Evolutionary conservation across 2,888 invertebrate genomes (phyloP).

Genomic region (Nephrocerus scutellatus): DNA sequence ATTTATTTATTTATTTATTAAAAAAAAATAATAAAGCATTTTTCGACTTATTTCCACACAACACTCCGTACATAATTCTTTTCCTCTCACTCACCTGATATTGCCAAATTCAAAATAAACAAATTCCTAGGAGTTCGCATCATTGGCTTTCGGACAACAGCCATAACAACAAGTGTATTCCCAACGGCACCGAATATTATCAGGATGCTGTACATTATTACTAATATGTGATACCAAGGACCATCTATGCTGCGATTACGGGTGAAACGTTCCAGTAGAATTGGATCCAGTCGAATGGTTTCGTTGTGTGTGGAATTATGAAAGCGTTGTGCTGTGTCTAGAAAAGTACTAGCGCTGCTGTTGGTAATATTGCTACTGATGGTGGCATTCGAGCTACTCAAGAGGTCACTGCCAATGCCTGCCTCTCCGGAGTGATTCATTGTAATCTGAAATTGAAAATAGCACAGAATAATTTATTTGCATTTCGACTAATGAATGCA

Average conservation of each 20-base stretch:
- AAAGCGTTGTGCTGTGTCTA: slow-evolving; percentile 17
- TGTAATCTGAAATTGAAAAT: too few species aligned
- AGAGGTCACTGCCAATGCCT: too few species aligned
- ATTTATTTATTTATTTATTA: too few species aligned
- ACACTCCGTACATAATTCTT: too few species aligned
- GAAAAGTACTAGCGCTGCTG: too few species aligned
- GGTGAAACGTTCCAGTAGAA: slow-evolving; percentile 53
- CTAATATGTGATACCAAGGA: slow-evolving; percentile 59
- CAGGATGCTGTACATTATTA: slow-evolving; percentile 64
- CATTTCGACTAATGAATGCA: too few species aligned
- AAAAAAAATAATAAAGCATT: too few species aligned
- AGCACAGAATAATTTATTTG: too few species aligned
- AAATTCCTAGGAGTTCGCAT: slow-evolving; percentile 91
- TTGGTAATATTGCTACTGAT: too few species aligned
- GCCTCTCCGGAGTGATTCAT: too few species aligned
- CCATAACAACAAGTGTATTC: slow-evolving; percentile 75
- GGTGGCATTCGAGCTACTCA: too few species aligned
- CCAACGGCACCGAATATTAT: slow-evolving; percentile 78
- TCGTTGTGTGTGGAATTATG: slow-evolving; percentile 10
- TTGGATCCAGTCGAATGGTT: slow-evolving; percentile 26
- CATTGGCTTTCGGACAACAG: slow-evolving; percentile 71
- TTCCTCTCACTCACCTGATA: slow-evolving; percentile 50
- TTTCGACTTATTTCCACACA: too few species aligned
- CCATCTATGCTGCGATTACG: slow-evolving; percentile 66
- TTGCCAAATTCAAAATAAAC: slow-evolving; percentile 85